Percentiles rank a stretch among this genome's conserved stretches.
Conservation (phyloP, 2,888 invertebrate species). For the Clunio marinus region DNA sequence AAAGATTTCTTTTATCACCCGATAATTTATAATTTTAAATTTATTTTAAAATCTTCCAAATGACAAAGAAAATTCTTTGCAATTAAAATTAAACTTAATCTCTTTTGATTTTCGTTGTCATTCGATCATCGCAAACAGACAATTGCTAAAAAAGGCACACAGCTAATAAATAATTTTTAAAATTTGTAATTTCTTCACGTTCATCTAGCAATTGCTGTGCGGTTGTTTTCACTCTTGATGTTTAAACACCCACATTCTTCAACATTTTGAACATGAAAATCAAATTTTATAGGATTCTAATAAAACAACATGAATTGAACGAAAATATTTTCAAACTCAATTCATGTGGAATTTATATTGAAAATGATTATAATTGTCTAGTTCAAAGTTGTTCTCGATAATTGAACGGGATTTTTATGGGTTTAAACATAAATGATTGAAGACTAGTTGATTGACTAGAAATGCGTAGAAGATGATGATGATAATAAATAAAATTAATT, state of each 20-base stretch:
- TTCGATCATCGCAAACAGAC: slow-evolving; percentile 46
- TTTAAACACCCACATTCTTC: too few species aligned
- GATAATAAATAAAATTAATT: too few species aligned
- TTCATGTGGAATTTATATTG: background rate
- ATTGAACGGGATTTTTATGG: slow-evolving; percentile 1
- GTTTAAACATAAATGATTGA: background rate
- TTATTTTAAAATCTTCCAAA: background rate
- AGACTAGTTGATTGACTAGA: slow-evolving; percentile 22
- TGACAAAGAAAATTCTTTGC: background rate
- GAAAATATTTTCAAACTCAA: too few species aligned
- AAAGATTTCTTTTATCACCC: slow-evolving; percentile 31
- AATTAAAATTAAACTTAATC: background rate
- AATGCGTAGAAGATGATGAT: slow-evolving; percentile 10
- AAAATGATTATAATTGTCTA: background rate
- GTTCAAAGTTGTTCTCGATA: slow-evolving; percentile 1
- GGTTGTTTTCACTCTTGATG: background rate
- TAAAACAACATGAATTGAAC: too few species aligned
- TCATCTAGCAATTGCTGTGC: slow-evolving; percentile 45
- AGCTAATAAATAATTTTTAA: slow-evolving; percentile 63
- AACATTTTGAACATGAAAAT: too few species aligned
- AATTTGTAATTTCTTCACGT: slow-evolving; percentile 46
- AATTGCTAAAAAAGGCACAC: slow-evolving; percentile 79
- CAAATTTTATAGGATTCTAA: too few species aligned
- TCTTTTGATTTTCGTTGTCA: background rate
- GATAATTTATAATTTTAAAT: slow-evolving; percentile 32